phyloP scores from a whole-genome alignment of 2,113 vertebrate genomes.

The Anarrhichthys ocellatus region DNA sequence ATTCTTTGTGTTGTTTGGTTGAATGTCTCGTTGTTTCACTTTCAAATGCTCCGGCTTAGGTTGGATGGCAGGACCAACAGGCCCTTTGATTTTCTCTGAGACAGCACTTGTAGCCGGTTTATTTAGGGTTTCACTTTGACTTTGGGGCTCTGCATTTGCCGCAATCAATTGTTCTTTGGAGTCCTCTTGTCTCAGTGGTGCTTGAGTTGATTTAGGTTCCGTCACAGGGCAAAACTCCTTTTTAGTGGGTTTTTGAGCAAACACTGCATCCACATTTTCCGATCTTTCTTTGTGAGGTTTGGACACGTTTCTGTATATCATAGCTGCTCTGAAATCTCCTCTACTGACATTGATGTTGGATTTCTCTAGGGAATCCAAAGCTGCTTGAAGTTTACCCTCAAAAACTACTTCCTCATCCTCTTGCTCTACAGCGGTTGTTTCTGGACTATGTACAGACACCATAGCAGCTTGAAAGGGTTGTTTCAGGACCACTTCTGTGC shows the following conservation, averaged over 20 bases:
- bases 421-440: slow-evolving; percentile 74
- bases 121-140: slow-evolving; percentile 34
- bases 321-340: slow-evolving; percentile 89
- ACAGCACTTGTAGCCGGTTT: slow-evolving; percentile 15
- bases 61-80: slow-evolving; percentile 67
- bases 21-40: slow-evolving; percentile 67
- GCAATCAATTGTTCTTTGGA: slow-evolving; percentile 68
- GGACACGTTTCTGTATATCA: slow-evolving; percentile 89
- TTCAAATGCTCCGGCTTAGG: slow-evolving; percentile 82
- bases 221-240: slow-evolving; percentile 63
- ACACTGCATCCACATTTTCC: slow-evolving; percentile 68
- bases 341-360: slow-evolving; percentile 89
- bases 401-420: slow-evolving; percentile 85
- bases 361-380: slow-evolving; percentile 88
- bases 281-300: slow-evolving; percentile 77
- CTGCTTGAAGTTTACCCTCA: slow-evolving; percentile 85
- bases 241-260: slow-evolving; percentile 55
- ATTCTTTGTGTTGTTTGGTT: slow-evolving; percentile 79
- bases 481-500: slow-evolving; percentile 67
- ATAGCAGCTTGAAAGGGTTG: slow-evolving; percentile 76
- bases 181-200: slow-evolving; percentile 64
- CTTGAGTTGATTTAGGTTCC: slow-evolving; percentile 83
- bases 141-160: slow-evolving; percentile 11
- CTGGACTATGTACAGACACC: slow-evolving; percentile 74
- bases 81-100: slow-evolving; percentile 63